A percentile compares a stretch with the other conserved stretches of the same genome.
Conservation (phyloP, 2,888 invertebrate species). For the Euspilapteryx auroguttella region DNA sequence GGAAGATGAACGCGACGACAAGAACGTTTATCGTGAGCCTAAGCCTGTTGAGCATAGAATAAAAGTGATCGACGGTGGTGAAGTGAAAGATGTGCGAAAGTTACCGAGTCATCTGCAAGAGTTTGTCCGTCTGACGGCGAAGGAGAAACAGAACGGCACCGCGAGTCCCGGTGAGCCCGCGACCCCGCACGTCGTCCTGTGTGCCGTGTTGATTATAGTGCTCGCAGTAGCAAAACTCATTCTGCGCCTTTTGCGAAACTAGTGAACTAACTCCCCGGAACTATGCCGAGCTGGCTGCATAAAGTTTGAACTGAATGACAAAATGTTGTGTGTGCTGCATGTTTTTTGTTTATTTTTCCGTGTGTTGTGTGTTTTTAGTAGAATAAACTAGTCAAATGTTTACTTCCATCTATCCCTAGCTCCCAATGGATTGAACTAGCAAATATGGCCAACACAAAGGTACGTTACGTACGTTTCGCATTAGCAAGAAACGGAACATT, state of each 20-base stretch:
- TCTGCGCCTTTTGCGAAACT: constrained; percentile 31
- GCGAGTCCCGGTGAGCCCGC: constrained; percentile 51
- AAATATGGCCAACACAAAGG: too few species aligned
- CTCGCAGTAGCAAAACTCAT: constrained; percentile 41
- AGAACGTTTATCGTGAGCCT: constrained; percentile 32
- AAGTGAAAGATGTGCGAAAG: constrained; percentile 63
- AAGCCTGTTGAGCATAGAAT: constrained; percentile 51
- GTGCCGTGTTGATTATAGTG: constrained; percentile 50
- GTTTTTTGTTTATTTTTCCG: too few species aligned
- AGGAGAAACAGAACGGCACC: constrained; percentile 56
- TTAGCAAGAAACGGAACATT: too few species aligned
- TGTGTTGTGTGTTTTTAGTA: too few species aligned
- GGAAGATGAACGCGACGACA: constrained; percentile 56
- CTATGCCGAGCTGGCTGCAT: background rate
- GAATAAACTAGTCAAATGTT: too few species aligned
- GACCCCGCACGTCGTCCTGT: constrained; percentile 51
- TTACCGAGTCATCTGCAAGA: constrained; percentile 80
- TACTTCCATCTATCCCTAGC: too few species aligned
- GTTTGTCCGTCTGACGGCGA: constrained; percentile 67
- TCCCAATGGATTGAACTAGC: too few species aligned
- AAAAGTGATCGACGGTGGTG: constrained; percentile 67
- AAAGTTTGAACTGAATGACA: background rate
- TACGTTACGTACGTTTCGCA: too few species aligned
- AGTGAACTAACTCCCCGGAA: constrained; percentile 16
- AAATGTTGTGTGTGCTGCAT: constrained; percentile 1